A percentile compares a stretch with the other conserved stretches of the same genome.
phyloP scores from a whole-genome alignment of 2,113 vertebrate genomes.

The Bungarus multicinctus region DNA sequence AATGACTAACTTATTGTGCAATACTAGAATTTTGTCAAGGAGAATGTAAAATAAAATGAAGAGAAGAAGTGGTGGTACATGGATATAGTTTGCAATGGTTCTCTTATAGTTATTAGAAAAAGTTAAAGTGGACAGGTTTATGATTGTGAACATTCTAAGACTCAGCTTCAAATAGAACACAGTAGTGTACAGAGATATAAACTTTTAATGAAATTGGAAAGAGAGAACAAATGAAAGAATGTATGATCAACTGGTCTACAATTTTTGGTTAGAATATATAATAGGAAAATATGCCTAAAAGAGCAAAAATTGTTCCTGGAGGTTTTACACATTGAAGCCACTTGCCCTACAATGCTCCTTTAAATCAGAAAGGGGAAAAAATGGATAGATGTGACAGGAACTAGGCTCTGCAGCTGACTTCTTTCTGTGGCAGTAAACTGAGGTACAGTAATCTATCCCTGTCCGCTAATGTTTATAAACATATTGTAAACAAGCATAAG shows the following conservation, averaged over 20 bases:
- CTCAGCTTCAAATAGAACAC: background rate
- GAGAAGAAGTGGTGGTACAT: background rate
- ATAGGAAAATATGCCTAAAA: background rate
- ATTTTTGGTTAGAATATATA: background rate
- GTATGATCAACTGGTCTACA: background rate
- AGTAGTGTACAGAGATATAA: background rate
- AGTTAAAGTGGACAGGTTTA: background rate
- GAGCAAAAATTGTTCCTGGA: slow-evolving; percentile 20
- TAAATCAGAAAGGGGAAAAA: slow-evolving; percentile 40
- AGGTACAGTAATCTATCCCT: slow-evolving; percentile 51
- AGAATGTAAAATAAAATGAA: background rate
- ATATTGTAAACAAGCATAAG: slow-evolving; percentile 73
- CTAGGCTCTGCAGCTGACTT: slow-evolving; percentile 41
- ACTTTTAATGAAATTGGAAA: background rate
- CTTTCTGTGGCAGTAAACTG: slow-evolving; percentile 42
- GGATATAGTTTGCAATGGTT: background rate
- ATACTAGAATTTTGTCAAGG: background rate
- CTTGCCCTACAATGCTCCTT: slow-evolving; percentile 43
- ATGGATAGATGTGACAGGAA: slow-evolving; percentile 42
- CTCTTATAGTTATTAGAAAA: background rate
- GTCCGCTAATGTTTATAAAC: slow-evolving; percentile 73
- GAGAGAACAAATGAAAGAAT: background rate
- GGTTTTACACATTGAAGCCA: slow-evolving; percentile 9
- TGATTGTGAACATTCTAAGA: background rate
- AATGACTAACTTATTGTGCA: background rate